Evolutionary conservation across 2,888 invertebrate species (phyloP).

Genomic region (Artemia sinica): DNA sequence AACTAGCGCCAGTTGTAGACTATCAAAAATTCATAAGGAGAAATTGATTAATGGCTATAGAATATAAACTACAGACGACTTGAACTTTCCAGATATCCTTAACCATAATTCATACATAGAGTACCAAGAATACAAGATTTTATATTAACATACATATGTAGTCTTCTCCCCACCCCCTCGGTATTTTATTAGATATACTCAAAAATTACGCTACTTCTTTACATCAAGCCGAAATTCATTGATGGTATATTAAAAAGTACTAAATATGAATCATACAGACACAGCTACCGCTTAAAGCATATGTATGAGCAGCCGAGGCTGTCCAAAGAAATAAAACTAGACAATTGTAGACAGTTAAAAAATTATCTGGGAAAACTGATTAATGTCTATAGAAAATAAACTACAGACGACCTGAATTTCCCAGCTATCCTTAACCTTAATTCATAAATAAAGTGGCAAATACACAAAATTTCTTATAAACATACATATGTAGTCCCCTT

Average conservation of each 20-base stretch:
- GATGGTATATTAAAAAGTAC: no score
- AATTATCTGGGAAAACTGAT: slow-evolving; percentile 6
- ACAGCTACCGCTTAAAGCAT: neutral
- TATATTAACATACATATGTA: no score
- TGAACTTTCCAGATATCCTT: slow-evolving; percentile 15
- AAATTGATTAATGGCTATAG: slow-evolving; percentile 14
- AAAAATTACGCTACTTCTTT: no score
- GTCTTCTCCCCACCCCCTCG: no score
- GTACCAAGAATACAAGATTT: slow-evolving; percentile 1
- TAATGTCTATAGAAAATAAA: slow-evolving; percentile 14
- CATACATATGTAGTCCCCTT: no score
- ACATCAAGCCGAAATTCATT: no score
- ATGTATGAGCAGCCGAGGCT: neutral
- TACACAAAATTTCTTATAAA: neutral
- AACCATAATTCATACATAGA: slow-evolving; percentile 11
- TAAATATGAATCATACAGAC: neutral
- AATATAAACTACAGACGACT: slow-evolving; percentile 21
- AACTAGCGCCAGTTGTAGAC: no score
- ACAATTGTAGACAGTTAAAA: no score
- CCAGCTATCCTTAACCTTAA: slow-evolving; percentile 14
- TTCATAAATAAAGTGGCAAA: slow-evolving; percentile 10
- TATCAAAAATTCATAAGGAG: no score
- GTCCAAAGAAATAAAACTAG: neutral
- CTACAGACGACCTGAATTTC: slow-evolving; percentile 21
- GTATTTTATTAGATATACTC: no score